Conservation (phyloP, 2,888 invertebrate genomes). For the Phaedon cochleariae region DNA sequence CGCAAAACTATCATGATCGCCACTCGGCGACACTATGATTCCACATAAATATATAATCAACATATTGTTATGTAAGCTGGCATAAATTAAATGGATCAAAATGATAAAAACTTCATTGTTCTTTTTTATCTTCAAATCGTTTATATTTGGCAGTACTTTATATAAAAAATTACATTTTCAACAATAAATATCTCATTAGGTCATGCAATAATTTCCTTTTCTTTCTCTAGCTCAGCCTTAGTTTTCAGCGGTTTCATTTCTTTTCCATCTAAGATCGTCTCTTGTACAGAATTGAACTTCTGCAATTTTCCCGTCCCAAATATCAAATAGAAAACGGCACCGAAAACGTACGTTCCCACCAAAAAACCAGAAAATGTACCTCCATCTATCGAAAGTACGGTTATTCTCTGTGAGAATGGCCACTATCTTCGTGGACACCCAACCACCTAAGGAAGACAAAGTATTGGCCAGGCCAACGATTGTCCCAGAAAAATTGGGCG, state of each 20-base stretch:
- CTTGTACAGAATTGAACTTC: constrained; percentile 63
- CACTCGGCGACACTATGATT: no score
- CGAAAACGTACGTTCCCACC: constrained; percentile 74
- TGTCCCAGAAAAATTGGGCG: constrained; percentile 88
- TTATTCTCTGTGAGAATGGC: constrained; percentile 77
- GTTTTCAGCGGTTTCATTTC: constrained; percentile 58
- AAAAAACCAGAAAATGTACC: constrained; percentile 83
- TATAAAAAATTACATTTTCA: neutral
- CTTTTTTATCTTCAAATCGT: neutral
- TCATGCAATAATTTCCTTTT: constrained; percentile 44
- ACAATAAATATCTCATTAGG: no score
- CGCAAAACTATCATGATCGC: no score
- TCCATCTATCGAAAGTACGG: constrained; percentile 81
- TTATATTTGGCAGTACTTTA: neutral
- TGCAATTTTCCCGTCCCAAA: constrained; percentile 76
- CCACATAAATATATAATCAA: no score
- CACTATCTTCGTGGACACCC: constrained; percentile 83
- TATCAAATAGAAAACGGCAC: constrained; percentile 70
- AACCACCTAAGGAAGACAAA: constrained; percentile 83
- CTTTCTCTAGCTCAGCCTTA: constrained; percentile 48
- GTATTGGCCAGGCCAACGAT: constrained; percentile 92
- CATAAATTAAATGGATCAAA: no score
- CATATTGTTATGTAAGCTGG: no score
- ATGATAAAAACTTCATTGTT: no score
- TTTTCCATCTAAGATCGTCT: constrained; percentile 43